Percentiles rank a stretch among this genome's conserved stretches.
Conservation (phyloP, 2,113 vertebrate species). For the Menidia beryllina region DNA sequence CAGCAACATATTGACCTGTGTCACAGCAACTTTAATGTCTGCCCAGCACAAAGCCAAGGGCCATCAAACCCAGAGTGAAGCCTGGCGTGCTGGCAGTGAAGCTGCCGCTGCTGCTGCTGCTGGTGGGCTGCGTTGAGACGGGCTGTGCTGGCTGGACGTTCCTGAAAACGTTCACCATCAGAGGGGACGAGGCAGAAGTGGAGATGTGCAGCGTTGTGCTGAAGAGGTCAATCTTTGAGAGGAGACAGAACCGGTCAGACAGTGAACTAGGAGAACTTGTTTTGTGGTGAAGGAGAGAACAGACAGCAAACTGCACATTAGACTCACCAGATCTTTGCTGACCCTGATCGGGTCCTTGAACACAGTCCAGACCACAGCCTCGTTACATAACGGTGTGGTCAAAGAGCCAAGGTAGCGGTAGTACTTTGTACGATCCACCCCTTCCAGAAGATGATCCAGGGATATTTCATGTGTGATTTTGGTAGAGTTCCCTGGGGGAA, state of each 20-base stretch:
- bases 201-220: constrained; percentile 20
- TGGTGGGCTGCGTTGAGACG: constrained; percentile 38
- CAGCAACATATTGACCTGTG: background rate
- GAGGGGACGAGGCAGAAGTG: background rate
- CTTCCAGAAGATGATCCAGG: constrained; percentile 55
- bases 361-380: constrained; percentile 83
- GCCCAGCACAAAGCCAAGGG: constrained; percentile 18
- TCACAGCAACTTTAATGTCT: background rate
- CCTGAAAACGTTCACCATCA: constrained; percentile 59
- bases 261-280: background rate
- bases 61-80: constrained; percentile 44
- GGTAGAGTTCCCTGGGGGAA: background rate
- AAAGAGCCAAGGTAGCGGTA: constrained; percentile 82
- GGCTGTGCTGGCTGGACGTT: constrained; percentile 20
- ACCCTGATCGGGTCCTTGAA: constrained; percentile 76
- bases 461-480: constrained; percentile 1
- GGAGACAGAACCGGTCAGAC: background rate
- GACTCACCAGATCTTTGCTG: constrained; percentile 72
- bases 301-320: background rate
- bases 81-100: background rate
- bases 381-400: constrained; percentile 74
- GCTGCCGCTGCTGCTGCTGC: too few relatives aligned
- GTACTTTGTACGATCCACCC: constrained; percentile 63
- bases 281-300: background rate
- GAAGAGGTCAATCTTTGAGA: constrained; percentile 74